Evolutionary conservation across 2,113 vertebrate species (phyloP).

Genomic region (Chaetops frenatus): DNA sequence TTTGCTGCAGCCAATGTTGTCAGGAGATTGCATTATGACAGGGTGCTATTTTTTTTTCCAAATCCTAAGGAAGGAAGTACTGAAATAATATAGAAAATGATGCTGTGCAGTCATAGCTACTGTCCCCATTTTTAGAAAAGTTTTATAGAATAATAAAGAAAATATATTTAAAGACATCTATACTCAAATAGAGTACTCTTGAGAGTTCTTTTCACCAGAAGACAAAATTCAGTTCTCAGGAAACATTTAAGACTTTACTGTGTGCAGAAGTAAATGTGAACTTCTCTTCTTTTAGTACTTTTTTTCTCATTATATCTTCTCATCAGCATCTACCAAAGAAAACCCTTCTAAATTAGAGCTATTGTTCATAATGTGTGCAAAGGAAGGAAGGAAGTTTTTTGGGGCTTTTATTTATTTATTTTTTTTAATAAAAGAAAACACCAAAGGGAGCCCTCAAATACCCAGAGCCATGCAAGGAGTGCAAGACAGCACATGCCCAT

Average conservation of each 20-base stretch:
- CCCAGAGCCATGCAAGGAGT: not conserved
- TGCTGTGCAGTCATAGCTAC: not conserved
- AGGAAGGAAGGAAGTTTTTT: not conserved
- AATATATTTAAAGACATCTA: not conserved
- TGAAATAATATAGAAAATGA: not conserved
- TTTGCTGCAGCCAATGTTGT: not conserved
- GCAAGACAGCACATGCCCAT: not conserved
- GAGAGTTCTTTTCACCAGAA: not conserved
- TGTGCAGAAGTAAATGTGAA: not conserved
- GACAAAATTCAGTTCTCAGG: not conserved
- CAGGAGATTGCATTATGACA: not conserved
- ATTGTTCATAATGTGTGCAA: not conserved
- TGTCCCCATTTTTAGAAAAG: not conserved
- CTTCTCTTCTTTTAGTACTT: not conserved
- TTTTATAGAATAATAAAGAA: not conserved
- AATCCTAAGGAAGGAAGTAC: not conserved
- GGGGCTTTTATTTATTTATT: not conserved
- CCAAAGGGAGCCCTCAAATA: not conserved
- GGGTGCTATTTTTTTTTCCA: not conserved
- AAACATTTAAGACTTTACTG: not conserved
- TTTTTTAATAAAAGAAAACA: not conserved
- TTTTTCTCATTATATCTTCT: not conserved
- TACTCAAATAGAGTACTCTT: not conserved
- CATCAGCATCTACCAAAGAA: not conserved
- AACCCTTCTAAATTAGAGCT: not conserved